Evolutionary conservation across 2,888 invertebrate genomes (phyloP).

Genomic region (Lasioglossum marginatum): DNA sequence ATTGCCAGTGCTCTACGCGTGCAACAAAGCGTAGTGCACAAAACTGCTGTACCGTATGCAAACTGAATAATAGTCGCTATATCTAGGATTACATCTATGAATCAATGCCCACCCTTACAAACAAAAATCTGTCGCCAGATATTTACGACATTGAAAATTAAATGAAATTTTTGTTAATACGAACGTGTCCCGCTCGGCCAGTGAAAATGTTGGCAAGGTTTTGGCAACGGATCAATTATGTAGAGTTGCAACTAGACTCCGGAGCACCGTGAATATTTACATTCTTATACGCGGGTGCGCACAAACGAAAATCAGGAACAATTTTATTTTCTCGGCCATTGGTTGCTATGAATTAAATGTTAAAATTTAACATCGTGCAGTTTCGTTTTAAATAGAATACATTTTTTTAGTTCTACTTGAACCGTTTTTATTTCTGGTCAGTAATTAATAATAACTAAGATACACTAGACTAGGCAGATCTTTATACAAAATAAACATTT

Average conservation of each 20-base stretch:
- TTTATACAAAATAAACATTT: background rate
- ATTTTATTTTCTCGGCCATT: background rate
- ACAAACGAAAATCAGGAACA: background rate
- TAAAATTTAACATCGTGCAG: no score
- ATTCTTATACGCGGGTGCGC: background rate
- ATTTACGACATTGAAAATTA: background rate
- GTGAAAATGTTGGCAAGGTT: background rate
- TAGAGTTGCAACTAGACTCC: background rate
- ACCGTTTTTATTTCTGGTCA: no score
- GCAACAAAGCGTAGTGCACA: background rate
- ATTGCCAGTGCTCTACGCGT: background rate
- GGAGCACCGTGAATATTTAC: background rate
- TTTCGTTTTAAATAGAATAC: no score
- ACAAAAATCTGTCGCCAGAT: background rate
- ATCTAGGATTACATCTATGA: background rate
- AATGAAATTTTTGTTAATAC: background rate
- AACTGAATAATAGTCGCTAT: background rate
- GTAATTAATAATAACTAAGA: no score
- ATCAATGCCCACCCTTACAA: background rate
- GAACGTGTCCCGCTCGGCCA: background rate
- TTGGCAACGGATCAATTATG: background rate
- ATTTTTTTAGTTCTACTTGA: no score
- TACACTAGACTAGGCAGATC: background rate
- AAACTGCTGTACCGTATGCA: background rate
- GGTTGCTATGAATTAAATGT: background rate